phyloP scores from a whole-genome alignment of 2,888 invertebrate genomes.

The Philereme vetulata region DNA sequence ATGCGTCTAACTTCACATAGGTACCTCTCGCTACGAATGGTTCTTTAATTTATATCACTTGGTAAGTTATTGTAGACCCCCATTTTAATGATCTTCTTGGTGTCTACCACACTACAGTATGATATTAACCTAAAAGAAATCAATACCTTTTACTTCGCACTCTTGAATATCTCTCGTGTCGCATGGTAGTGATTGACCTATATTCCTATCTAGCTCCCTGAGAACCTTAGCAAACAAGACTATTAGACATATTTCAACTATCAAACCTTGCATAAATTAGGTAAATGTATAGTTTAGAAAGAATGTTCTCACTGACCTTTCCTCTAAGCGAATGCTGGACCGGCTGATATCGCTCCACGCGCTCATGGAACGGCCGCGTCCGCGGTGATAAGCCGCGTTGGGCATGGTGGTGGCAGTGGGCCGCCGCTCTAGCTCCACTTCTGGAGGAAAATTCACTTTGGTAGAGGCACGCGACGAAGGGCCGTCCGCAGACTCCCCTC shows the following conservation, averaged over 20 bases:
- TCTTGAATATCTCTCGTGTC: constrained; percentile 37
- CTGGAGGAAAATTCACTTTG: constrained; percentile 87
- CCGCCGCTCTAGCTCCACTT: constrained; percentile 77
- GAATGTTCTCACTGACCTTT: constrained; percentile 81
- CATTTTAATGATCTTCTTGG: constrained; percentile 31
- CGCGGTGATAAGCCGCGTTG: constrained; percentile 77
- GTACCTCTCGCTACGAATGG: constrained; percentile 52
- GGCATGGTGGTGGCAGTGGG: constrained; percentile 72
- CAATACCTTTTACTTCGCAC: constrained; percentile 35
- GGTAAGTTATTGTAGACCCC: constrained; percentile 64
- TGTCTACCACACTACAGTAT: constrained; percentile 43
- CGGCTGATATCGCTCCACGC: constrained; percentile 95
- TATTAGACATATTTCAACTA: constrained; percentile 1
- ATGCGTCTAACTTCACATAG: constrained; percentile 60
- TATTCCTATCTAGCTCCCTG: constrained; percentile 3
- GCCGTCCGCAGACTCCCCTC: constrained; percentile 70
- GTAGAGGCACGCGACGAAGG: constrained; percentile 80
- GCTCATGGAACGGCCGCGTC: constrained; percentile 90
- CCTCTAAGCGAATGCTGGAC: constrained; percentile 91
- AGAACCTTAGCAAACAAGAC: constrained; percentile 4
- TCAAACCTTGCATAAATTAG: neutral
- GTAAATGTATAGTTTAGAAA: neutral
- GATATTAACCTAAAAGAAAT: constrained; percentile 25
- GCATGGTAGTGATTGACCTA: constrained; percentile 44
- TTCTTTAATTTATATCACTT: constrained; percentile 46